Conservation (phyloP, 2,888 invertebrate species). For the Cryptus armator region DNA sequence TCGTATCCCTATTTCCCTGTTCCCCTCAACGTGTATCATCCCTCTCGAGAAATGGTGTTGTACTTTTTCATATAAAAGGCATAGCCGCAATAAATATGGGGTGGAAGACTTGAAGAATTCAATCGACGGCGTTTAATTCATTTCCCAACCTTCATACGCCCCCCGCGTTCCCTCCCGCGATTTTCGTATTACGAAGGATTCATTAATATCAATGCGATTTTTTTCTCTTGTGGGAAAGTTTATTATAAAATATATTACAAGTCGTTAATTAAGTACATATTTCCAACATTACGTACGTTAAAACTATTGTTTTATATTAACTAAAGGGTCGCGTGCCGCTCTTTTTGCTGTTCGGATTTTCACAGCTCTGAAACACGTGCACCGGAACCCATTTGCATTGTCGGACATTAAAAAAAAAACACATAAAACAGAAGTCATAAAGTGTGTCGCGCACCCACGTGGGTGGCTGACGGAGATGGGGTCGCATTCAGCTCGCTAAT, state of each 20-base stretch:
- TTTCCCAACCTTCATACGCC: neutral
- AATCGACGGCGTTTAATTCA: conserved; percentile 30
- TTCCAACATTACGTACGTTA: conserved; percentile 80
- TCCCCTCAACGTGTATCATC: conserved; percentile 76
- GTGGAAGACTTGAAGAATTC: conserved; percentile 80
- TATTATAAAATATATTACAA: conserved; percentile 84
- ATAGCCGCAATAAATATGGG: conserved; percentile 84
- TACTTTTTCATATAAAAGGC: conserved; percentile 84
- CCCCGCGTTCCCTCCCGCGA: neutral
- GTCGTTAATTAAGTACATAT: conserved; percentile 83
- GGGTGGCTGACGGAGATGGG: neutral
- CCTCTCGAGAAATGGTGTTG: conserved; percentile 82
- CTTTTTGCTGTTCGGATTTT: conserved; percentile 18
- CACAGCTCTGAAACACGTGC: conserved; percentile 16
- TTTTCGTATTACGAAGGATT: neutral
- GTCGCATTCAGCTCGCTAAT: conserved; percentile 58
- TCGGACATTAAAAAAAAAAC: conserved; percentile 20
- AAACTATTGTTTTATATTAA: conserved; percentile 72
- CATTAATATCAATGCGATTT: neutral
- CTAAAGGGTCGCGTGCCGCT: conserved; percentile 64
- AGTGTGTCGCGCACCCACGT: conserved; percentile 13
- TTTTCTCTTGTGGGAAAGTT: conserved; percentile 76
- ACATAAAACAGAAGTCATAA: conserved; percentile 47
- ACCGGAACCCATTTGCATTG: conserved; percentile 28
- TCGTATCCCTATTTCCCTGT: conserved; percentile 56